Percentiles rank a stretch among this genome's conserved stretches.
Evolutionary conservation across 2,113 vertebrate genomes (phyloP).

Genomic region (Chionodraco myersi): DNA sequence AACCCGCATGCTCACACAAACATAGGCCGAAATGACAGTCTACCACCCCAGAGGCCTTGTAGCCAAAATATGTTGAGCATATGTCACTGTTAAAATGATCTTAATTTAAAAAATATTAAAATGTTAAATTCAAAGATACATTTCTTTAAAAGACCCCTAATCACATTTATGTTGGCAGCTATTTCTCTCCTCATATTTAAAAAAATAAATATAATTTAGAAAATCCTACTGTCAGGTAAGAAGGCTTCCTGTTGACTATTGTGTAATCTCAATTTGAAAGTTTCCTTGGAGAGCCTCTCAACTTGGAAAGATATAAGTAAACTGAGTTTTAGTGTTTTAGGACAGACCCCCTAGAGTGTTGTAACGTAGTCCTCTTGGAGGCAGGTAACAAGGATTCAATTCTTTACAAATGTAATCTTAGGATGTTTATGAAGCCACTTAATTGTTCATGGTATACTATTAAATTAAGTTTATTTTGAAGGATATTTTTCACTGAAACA

Average conservation of each 20-base stretch:
- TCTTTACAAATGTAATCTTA: neutral
- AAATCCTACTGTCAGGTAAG: neutral
- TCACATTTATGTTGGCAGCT: conserved; percentile 62
- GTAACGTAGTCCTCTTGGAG: neutral
- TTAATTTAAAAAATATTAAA: conserved; percentile 40
- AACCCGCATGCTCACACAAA: conserved; percentile 77
- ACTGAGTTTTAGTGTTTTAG: conserved; percentile 29
- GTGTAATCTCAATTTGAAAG: neutral
- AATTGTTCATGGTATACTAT: neutral
- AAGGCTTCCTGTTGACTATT: neutral
- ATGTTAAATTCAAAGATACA: conserved; percentile 57
- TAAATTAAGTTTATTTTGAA: neutral
- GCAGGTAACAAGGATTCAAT: neutral
- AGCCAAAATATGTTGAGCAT: conserved; percentile 71
- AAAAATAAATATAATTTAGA: conserved; percentile 5
- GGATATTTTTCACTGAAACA: neutral
- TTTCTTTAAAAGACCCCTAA: conserved; percentile 42
- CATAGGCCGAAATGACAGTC: conserved; percentile 63
- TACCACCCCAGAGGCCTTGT: conserved; percentile 60
- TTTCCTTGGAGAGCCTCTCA: conserved; percentile 1
- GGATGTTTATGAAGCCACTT: neutral
- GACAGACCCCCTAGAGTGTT: conserved; percentile 7
- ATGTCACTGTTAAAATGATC: neutral
- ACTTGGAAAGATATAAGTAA: neutral
- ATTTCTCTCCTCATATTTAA: conserved; percentile 31